Conservation (phyloP, 2,797 vertebrate species). For the Girardinus metallicus region DNA sequence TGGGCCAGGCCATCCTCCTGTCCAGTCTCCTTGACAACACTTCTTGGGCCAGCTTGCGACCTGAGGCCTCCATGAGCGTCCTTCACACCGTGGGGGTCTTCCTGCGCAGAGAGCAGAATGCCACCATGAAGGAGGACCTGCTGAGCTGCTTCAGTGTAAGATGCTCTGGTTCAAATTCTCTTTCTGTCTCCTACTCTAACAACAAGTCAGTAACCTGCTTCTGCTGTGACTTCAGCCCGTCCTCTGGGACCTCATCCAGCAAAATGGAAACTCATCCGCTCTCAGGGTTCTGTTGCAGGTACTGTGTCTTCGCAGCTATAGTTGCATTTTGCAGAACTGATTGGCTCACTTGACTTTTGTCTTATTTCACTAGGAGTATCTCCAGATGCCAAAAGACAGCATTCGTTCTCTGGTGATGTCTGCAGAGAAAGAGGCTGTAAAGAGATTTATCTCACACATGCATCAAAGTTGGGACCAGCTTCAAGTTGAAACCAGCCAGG, state of each 20-base stretch:
- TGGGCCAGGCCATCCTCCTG: conserved; percentile 89
- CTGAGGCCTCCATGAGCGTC: conserved; percentile 82
- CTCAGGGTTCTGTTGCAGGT: conserved; percentile 88
- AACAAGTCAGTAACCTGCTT: conserved; percentile 40
- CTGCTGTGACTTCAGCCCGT: conserved; percentile 79
- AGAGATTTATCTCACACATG: conserved; percentile 86
- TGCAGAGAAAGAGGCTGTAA: conserved; percentile 85
- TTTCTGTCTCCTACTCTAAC: conserved; percentile 12
- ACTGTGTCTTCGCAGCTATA: conserved; percentile 28
- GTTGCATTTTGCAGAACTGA: conserved; percentile 12
- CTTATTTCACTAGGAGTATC: conserved; percentile 81
- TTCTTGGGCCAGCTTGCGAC: conserved; percentile 84
- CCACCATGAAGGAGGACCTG: conserved; percentile 84
- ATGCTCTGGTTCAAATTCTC: conserved; percentile 25
- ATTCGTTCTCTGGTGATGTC: conserved; percentile 87
- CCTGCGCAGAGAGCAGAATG: conserved; percentile 81
- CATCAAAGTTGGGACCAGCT: conserved; percentile 87
- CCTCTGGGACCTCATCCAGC: conserved; percentile 89
- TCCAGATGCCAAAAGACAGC: conserved; percentile 87
- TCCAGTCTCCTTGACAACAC: conserved; percentile 90
- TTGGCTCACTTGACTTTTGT: conserved; percentile 9
- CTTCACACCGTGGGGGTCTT: conserved; percentile 86
- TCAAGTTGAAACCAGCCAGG: conserved; percentile 83
- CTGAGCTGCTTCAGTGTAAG: conserved; percentile 92
- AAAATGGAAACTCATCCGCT: conserved; percentile 82